Percentiles rank a stretch among this genome's conserved stretches.
Evolutionary conservation across 2,888 invertebrate species (phyloP).

Genomic region (Aromia moschata): DNA sequence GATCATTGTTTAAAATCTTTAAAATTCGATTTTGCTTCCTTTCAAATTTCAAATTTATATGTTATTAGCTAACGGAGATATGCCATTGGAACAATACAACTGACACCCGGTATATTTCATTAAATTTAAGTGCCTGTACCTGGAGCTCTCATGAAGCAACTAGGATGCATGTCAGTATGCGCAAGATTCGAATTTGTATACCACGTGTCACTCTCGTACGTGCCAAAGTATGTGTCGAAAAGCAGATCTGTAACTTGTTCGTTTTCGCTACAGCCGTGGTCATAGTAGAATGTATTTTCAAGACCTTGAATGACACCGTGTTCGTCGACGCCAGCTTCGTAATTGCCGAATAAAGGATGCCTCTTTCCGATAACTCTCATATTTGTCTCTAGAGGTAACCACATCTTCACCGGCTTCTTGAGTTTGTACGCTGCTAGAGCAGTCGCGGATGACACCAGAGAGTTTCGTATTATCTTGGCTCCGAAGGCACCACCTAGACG

Average conservation of each 20-base stretch:
- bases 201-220: constrained; percentile 36
- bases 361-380: constrained; percentile 76
- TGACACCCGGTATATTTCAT: background rate
- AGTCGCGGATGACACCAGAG: constrained; percentile 70
- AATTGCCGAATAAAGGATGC: constrained; percentile 67
- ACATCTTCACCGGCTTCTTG: constrained; percentile 73
- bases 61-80: too few species aligned
- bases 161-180: constrained; percentile 39
- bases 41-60: too few species aligned
- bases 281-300: constrained; percentile 65
- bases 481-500: constrained; percentile 86
- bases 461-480: constrained; percentile 73
- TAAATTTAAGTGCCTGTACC: constrained; percentile 28
- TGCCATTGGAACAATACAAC: too few species aligned
- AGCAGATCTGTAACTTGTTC: constrained; percentile 62
- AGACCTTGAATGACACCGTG: constrained; percentile 73
- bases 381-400: constrained; percentile 75
- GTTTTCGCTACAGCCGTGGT: constrained; percentile 62
- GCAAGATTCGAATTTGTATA: constrained; percentile 25
- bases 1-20: too few species aligned
- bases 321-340: constrained; percentile 70
- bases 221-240: constrained; percentile 21
- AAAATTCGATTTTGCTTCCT: too few species aligned
- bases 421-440: constrained; percentile 73
- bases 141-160: constrained; percentile 40